Evolutionary conservation across 2,113 vertebrate species (phyloP), one percentile per base, ranked within the genome.

Genomic region (Cyprinodon brontotheroides): DNA sequence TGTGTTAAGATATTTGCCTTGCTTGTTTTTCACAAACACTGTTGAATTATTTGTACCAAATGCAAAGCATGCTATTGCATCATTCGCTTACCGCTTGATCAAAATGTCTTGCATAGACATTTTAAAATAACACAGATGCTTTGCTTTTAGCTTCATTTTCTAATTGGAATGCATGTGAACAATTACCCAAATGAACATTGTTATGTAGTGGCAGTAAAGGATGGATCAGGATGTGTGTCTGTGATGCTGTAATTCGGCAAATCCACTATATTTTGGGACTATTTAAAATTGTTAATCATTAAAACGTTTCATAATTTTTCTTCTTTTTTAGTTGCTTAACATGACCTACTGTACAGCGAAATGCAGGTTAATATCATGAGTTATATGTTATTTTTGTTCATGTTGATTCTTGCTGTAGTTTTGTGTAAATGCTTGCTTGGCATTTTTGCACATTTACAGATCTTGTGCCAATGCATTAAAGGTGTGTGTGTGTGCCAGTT

Each of bases 401-500:
- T 53, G 8, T 11, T n/a, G 29, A 57, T 4, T 61, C 13, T 61
- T 65, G 7, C 50, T 38, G 6, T 20, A 57, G 20, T 53, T 53
- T 53, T 7, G 29, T n/a, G 22, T n/a, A 40, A 13, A 53, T 68
- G 20, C 22, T 64, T 68, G 4, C 9, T 72, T 64, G 39, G n/a
- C 75, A 48, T 47, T 13, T 82, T 60, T 53, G 64, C 73, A 65
- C 13, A 11, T 75, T 73, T 36, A 20, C 61, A 41, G 70, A 63
- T 65, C n/a, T 60, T 68, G 65, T 76, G 65, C 45, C 50, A 48
- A 64, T 61, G 57, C 65, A 36, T 60, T 57, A n/a, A 22, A 29
- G 62, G 43, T 37, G 40, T 10, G 61, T 53, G 60, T 47, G 11
- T 38, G 36, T 20, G n/a, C 39, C 29, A 29, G 29, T 29, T 73